A percentile compares a stretch with the other conserved stretches of the same genome.
Evolutionary conservation across 1,140 invertebrate species (phyloP).

Genomic region (Phthorimaea operculella): DNA sequence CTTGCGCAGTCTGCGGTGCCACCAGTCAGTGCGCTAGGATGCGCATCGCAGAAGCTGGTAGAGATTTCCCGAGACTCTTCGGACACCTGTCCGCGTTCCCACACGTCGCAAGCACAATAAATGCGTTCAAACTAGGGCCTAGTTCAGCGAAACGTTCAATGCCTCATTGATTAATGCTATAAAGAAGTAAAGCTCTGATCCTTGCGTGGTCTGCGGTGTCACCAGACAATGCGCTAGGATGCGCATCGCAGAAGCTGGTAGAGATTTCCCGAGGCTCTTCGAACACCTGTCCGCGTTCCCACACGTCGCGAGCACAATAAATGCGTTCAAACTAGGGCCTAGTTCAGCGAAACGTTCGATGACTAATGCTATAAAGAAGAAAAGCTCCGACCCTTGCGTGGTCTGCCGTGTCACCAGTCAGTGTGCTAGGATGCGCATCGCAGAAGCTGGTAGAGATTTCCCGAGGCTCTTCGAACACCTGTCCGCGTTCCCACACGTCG

Average conservation of each 20-base stretch:
- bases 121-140: slow-evolving; percentile 18
- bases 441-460: slow-evolving; percentile 49
- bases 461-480: slow-evolving; percentile 39
- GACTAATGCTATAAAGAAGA: too few relatives aligned
- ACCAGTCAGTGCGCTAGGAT: not conserved
- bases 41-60: slow-evolving; percentile 31
- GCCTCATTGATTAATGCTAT: too few relatives aligned
- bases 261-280: slow-evolving; percentile 40
- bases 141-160: too few relatives aligned
- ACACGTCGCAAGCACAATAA: slow-evolving; percentile 51
- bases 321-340: slow-evolving; percentile 21
- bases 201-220: too few relatives aligned
- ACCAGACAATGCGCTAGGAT: not conserved
- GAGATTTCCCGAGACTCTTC: slow-evolving; percentile 40
- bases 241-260: slow-evolving; percentile 31
- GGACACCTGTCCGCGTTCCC: slow-evolving; percentile 50
- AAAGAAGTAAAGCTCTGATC: too few relatives aligned
- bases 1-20: too few relatives aligned
- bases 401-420: too few relatives aligned
- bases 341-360: too few relatives aligned
- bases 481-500: slow-evolving; percentile 46
- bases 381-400: too few relatives aligned
- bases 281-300: slow-evolving; percentile 50
- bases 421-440: slow-evolving; percentile 1
- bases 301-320: slow-evolving; percentile 51